Conservation (phyloP, 2,888 invertebrate species). For the Drosophila quinaria region DNA sequence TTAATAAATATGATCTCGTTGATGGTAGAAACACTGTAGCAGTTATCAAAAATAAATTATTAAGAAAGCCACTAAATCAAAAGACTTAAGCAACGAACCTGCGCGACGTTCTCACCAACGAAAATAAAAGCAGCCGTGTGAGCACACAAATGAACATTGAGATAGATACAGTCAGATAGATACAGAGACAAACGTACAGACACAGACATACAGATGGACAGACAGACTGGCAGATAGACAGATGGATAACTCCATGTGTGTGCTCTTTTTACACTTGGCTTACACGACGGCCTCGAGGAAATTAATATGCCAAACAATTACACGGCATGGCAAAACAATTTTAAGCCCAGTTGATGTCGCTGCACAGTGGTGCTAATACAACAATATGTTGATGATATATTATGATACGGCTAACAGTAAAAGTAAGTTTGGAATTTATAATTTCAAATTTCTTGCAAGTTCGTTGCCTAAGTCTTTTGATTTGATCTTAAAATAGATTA, state of each 20-base stretch:
- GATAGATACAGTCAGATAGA: conserved; percentile 32
- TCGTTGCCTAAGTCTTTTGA: too few species aligned
- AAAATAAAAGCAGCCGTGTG: conserved; percentile 68
- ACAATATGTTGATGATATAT: background rate
- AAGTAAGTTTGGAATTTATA: background rate
- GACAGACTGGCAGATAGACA: conserved; percentile 48
- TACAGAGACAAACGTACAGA: conserved; percentile 13
- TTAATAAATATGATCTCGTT: conserved; percentile 47
- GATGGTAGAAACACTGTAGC: conserved; percentile 24
- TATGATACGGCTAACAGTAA: background rate
- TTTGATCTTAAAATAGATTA: too few species aligned
- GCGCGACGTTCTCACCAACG: conserved; percentile 67
- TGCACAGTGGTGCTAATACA: conserved; percentile 56
- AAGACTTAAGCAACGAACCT: conserved; percentile 69
- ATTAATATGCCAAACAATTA: conserved; percentile 77
- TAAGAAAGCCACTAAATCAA: conserved; percentile 62
- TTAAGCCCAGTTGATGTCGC: conserved; percentile 74
- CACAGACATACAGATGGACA: conserved; percentile 11
- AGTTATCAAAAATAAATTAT: conserved; percentile 57
- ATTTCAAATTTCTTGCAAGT: too few species aligned
- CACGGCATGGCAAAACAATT: conserved; percentile 73
- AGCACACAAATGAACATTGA: conserved; percentile 41
- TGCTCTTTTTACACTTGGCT: conserved; percentile 74
- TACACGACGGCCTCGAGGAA: conserved; percentile 66
- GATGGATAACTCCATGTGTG: conserved; percentile 49